Evolutionary conservation across 2,797 vertebrate species (phyloP).

Genomic region (Onychomys leucogaster): DNA sequence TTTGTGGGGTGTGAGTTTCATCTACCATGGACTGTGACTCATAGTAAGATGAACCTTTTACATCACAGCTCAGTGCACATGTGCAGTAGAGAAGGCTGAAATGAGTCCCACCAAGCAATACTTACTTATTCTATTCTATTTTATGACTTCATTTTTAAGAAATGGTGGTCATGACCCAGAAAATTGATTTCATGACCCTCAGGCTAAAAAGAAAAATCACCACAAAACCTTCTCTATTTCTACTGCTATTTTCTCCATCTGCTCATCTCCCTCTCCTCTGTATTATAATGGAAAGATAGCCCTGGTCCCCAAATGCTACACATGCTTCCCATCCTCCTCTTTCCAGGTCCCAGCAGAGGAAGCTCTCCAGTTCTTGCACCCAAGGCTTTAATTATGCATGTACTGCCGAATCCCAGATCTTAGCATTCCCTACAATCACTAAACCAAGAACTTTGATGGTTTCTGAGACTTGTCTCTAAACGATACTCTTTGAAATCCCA

Average conservation of each 20-base stretch:
- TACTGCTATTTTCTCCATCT: neutral
- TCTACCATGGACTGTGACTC: neutral
- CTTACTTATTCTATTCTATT: conserved; percentile 15
- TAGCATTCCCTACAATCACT: neutral
- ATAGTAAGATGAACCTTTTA: neutral
- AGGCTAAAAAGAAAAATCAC: conserved; percentile 15
- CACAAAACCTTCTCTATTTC: neutral
- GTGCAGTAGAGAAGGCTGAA: neutral
- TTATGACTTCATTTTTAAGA: conserved; percentile 61
- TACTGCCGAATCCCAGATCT: neutral
- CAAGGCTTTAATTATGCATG: neutral
- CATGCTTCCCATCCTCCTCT: neutral
- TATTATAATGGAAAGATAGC: neutral
- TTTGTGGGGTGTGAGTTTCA: neutral
- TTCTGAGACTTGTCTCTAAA: neutral
- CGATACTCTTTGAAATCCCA: neutral
- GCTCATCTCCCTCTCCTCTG: neutral
- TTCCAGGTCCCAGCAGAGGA: neutral
- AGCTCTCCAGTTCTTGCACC: neutral
- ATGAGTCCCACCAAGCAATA: neutral
- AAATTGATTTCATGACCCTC: conserved; percentile 52
- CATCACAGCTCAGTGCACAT: neutral
- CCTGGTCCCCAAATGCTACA: neutral
- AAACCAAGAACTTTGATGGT: neutral
- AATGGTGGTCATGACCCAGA: conserved; percentile 27